A percentile compares a stretch with the other conserved stretches of the same genome.
phyloP scores from a whole-genome alignment of 2,113 vertebrate genomes.

The Ellobius talpinus region DNA sequence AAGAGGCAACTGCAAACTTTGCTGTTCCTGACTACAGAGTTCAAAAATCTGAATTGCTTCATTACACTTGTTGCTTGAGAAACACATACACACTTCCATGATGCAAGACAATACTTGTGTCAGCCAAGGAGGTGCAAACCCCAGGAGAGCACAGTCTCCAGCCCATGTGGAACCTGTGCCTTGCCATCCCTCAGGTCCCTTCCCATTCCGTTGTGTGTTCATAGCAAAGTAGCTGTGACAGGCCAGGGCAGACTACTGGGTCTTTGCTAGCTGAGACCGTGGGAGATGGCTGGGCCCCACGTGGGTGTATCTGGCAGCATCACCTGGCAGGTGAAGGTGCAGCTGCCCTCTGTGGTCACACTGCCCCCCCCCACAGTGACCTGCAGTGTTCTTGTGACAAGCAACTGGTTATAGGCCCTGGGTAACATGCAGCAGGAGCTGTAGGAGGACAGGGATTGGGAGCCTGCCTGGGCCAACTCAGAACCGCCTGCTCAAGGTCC shows the following conservation, averaged over 20 bases:
- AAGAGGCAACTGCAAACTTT: neutral
- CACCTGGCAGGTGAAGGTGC: neutral
- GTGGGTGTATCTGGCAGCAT: neutral
- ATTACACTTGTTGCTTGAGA: neutral
- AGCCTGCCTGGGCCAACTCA: neutral
- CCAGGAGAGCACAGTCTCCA: neutral
- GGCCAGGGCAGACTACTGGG: neutral
- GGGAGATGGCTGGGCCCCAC: neutral
- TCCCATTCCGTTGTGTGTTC: accelerated
- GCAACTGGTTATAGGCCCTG: neutral
- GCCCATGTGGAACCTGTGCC: neutral
- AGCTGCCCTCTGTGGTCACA: neutral
- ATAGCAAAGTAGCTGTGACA: neutral
- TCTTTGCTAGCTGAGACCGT: neutral
- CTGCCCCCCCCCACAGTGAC: neutral
- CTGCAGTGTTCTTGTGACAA: neutral
- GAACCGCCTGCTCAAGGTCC: neutral
- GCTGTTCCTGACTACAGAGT: neutral
- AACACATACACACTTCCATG: too few relatives aligned
- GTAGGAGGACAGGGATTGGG: neutral
- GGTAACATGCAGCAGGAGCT: neutral
- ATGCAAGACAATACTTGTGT: neutral
- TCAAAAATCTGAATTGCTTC: neutral
- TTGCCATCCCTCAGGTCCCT: neutral
- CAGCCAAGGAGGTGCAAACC: neutral